A percentile compares a stretch with the other conserved stretches of the same genome.
Evolutionary conservation across 2,113 vertebrate species (phyloP).

Genomic region (Alces alces): DNA sequence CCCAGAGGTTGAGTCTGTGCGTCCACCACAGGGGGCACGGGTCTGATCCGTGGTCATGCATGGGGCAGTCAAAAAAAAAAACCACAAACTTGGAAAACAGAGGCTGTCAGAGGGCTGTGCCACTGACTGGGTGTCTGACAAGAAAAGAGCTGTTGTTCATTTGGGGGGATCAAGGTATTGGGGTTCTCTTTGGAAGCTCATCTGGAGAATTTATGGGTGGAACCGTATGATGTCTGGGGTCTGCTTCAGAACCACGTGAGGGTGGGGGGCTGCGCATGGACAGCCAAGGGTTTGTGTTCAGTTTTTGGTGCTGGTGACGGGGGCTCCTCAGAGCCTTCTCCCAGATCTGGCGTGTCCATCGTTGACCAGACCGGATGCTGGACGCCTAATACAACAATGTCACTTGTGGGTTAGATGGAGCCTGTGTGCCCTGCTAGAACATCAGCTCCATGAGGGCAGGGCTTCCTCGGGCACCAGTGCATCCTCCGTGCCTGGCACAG

Average conservation of each 20-base stretch:
- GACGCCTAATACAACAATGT: accelerated
- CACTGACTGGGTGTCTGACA: accelerated
- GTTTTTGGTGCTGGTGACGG: accelerated
- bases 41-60: accelerated
- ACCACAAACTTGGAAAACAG: neutral
- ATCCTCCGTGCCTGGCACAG: neutral
- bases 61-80: neutral
- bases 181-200: neutral
- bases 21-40: neutral
- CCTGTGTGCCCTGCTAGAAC: neutral
- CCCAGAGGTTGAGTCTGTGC: neutral
- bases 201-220: accelerated
- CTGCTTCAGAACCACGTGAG: neutral
- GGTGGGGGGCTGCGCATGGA: accelerated
- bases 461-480: accelerated
- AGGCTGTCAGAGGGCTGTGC: neutral
- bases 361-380: accelerated
- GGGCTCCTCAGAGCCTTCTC: neutral
- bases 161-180: accelerated
- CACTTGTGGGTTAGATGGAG: accelerated
- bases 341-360: accelerated
- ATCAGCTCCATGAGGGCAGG: accelerated
- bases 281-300: accelerated
- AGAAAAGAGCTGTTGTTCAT: accelerated
- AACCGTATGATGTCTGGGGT: accelerated